These are phyloP conservation scores for Peromyscus attwateri DNA, from an alignment of 2,797 vertebrate genomes.

Conservation along the genomic window DNA sequence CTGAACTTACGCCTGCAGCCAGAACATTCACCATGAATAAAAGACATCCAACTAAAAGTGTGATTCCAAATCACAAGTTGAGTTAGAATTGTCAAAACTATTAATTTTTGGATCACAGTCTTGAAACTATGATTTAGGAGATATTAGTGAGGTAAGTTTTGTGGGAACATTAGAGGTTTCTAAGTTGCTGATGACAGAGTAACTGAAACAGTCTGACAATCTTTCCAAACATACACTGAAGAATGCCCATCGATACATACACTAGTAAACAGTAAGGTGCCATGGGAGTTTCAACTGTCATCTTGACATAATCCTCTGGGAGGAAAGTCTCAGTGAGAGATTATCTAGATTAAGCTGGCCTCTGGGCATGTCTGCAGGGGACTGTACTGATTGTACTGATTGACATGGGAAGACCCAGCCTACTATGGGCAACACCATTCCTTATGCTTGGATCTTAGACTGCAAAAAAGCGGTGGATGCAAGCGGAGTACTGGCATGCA, in stretches of 20 bases:
- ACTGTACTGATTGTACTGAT: neutral
- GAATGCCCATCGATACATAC: neutral
- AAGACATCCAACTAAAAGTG: neutral
- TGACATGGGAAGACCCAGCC: neutral
- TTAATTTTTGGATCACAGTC: neutral
- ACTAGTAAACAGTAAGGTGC: neutral
- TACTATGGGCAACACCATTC: neutral
- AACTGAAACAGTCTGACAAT: neutral
- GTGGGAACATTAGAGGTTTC: neutral
- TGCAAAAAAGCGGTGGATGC: neutral
- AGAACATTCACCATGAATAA: neutral
- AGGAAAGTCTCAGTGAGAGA: neutral
- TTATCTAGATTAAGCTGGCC: neutral
- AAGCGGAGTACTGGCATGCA: neutral
- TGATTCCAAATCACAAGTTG: neutral
- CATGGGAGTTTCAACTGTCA: neutral
- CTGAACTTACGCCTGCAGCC: neutral
- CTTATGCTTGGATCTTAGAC: neutral
- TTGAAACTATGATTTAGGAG: conserved; percentile 1
- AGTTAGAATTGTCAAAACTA: conserved; percentile 13
- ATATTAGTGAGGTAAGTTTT: neutral
- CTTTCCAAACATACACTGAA: neutral
- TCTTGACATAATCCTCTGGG: neutral
- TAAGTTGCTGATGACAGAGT: neutral
- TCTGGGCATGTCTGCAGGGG: neutral